Evolutionary conservation across 1,140 invertebrate genomes (phyloP), one percentile per base, ranked within the genome.

Genomic region (Diachasmimorpha longicaudata): DNA sequence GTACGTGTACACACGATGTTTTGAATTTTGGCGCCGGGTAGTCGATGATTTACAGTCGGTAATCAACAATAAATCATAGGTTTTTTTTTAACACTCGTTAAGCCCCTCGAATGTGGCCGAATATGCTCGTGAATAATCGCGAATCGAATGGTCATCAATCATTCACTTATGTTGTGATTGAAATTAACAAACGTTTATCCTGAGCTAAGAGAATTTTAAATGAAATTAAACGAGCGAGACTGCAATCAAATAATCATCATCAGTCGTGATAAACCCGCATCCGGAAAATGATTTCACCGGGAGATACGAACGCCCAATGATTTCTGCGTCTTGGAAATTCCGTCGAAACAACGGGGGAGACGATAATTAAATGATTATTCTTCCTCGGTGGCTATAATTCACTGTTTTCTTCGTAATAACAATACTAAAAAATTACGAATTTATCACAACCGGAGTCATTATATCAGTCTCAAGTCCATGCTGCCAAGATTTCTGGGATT

Each of bases 1-100:
- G 5, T 23, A 63, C 14, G 1, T 25, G 23, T 63, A 31, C 58
- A 31, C 23, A 31, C 23, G 39, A 25, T 25, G 58, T 63, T 63
- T 63, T 63, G 67, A 69, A 44, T 69, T 69, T 39, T 69, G 14
- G 67, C 67, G 67, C 36, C 67, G 16, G 67, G 13, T 44, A 52
- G 19, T 25, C 11, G 23, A 9, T 19, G 58, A 63, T 63, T 63
- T 63, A 63, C 21, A 25, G 21, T 25, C 23, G 4, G 58, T 11
- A 23, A 63, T 31, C 25, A 25, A 13, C 23, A 63, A 63, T 63
- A 25, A 63, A 23, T 63, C 58, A 25, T n/a, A n/a, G n/a, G n/a
- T n/a, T n/a, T n/a, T 63, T 14, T 63, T 25, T 25, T 9, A 10
- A 23, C 23, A 63, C 58, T 63, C 58, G 23, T 63, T 63, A 63